Percentiles rank a stretch among this genome's conserved stretches.
phyloP scores from a whole-genome alignment of 2,888 invertebrate genomes.

The Lycocerus yunnanus region DNA sequence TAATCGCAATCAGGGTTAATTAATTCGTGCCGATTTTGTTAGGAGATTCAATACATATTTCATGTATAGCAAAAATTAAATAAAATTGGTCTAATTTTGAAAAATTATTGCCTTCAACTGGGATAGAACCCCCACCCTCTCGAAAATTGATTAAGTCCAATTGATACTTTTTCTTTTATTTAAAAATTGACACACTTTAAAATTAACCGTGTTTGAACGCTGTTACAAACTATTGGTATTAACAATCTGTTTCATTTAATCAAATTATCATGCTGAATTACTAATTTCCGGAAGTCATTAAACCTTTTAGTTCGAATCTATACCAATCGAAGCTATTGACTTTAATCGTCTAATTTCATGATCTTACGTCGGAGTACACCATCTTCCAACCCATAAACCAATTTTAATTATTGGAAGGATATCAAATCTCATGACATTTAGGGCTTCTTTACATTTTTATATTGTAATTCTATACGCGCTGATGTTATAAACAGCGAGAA shows the following conservation, averaged over 20 bases:
- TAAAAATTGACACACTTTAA: background rate
- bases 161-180: background rate
- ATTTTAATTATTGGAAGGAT: background rate
- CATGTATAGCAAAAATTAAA: too few species aligned
- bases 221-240: background rate
- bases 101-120: too few species aligned
- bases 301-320: background rate
- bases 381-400: background rate
- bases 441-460: background rate
- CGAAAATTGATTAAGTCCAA: too few species aligned
- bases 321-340: background rate
- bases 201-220: background rate
- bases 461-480: background rate
- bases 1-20: too few species aligned
- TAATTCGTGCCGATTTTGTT: too few species aligned
- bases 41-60: too few species aligned
- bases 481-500: too few species aligned
- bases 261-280: background rate
- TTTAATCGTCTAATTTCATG: background rate
- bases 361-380: background rate
- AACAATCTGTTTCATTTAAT: background rate
- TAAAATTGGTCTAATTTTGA: too few species aligned
- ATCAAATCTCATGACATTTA: background rate
- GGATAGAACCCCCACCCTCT: too few species aligned
- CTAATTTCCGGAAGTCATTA: background rate